A percentile compares a stretch with the other conserved stretches of the same genome.
phyloP scores from a whole-genome alignment of 2,888 invertebrate species.

The Ceramica pisi region DNA sequence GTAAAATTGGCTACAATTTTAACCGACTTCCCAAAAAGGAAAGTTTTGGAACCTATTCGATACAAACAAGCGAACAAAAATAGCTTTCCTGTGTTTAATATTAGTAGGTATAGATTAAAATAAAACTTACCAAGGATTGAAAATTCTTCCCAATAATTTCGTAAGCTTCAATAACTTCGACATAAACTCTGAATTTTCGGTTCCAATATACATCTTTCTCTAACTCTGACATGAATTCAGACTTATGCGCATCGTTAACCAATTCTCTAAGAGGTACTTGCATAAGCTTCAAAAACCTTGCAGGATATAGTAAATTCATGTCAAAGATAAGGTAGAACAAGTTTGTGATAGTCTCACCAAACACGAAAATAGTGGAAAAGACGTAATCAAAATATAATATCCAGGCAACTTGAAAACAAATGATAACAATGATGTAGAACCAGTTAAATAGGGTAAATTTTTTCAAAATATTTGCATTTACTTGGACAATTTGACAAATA shows the following conservation, averaged over 20 bases:
- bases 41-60: too few relatives aligned
- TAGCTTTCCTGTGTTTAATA: too few relatives aligned
- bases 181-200: neutral
- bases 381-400: neutral
- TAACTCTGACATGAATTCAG: neutral
- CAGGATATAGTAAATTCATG: slow-evolving; percentile 1
- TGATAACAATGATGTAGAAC: neutral
- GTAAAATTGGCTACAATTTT: too few relatives aligned
- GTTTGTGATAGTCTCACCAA: slow-evolving; percentile 1
- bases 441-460: slow-evolving; percentile 2
- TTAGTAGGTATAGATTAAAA: neutral
- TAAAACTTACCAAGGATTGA: slow-evolving; percentile 9
- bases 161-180: slow-evolving; percentile 20
- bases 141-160: slow-evolving; percentile 5
- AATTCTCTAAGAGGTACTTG: slow-evolving; percentile 8
- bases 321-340: slow-evolving; percentile 18
- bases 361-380: neutral
- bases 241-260: slow-evolving; percentile 6
- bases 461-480: neutral
- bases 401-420: neutral
- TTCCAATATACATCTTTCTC: slow-evolving; percentile 9
- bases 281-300: slow-evolving; percentile 5
- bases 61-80: too few relatives aligned
- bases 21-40: too few relatives aligned
- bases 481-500: slow-evolving; percentile 7